These are phyloP conservation scores for Psix sp. DNA, from an alignment of 1,140 invertebrate species.

Conservation along the genomic window DNA sequence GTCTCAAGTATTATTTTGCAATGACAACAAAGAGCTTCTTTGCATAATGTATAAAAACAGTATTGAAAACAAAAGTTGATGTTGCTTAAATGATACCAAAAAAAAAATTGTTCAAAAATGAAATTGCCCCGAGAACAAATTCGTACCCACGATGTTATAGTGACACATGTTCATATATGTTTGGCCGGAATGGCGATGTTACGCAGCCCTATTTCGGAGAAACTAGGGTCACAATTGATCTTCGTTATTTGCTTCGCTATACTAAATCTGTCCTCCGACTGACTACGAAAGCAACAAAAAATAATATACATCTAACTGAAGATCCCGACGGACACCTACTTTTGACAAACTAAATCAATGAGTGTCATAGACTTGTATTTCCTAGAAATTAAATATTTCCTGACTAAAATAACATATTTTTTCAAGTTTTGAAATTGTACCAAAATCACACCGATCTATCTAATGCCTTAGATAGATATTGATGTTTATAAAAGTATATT, in stretches of 20 bases:
- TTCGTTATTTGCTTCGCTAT: constrained; percentile 45
- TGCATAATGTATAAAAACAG: constrained; percentile 21
- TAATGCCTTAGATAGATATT: no score
- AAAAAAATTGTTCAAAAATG: constrained; percentile 22
- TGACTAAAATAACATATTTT: background rate
- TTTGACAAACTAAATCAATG: constrained; percentile 23
- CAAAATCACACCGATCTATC: no score
- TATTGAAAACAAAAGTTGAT: constrained; percentile 3
- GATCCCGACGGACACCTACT: constrained; percentile 26
- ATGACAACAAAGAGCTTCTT: constrained; percentile 29
- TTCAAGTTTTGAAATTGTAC: constrained; percentile 2
- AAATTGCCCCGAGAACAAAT: constrained; percentile 34
- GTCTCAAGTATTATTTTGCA: constrained; percentile 13
- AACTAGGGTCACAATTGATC: constrained; percentile 52
- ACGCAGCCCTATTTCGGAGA: constrained; percentile 34
- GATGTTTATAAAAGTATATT: constrained; percentile 8
- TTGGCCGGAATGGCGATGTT: constrained; percentile 15
- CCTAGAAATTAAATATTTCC: constrained; percentile 16
- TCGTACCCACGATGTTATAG: constrained; percentile 22
- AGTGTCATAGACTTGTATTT: constrained; percentile 20
- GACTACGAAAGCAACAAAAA: constrained; percentile 41
- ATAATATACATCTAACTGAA: constrained; percentile 37
- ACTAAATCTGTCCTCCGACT: constrained; percentile 39
- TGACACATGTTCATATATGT: constrained; percentile 49
- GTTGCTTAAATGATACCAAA: background rate